Evolutionary conservation across 1,140 invertebrate genomes (phyloP), one percentile per base, ranked within the genome.

Genomic region (Notospermus geniculatus): DNA sequence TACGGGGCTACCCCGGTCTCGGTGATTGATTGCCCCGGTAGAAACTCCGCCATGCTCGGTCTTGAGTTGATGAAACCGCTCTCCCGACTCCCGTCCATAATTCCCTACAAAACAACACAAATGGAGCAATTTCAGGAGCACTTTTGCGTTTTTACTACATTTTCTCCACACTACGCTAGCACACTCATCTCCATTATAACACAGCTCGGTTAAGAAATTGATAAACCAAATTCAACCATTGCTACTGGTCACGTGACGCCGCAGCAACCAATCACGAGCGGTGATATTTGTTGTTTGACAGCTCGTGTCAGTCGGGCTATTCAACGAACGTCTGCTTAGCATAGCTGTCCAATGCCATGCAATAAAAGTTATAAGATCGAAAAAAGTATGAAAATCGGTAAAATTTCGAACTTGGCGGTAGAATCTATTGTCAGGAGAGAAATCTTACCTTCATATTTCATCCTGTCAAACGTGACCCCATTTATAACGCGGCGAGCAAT

Each of bases 1-100:
- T 68, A 79, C 71, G 77, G 71, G 63, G 77, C 77, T 71, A 55
- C 69, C 85, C 82, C 73, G 85, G 59, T 62, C 62, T 60, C 60
- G 25, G 62, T 75, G 74, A 74, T 72, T 72, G 74, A 71, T 74
- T 73, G 68, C 60, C 41, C 65, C 30, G 88, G 90, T 88, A 92
- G 91, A 80, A 94, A 93, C 79, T 95, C 92, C 15, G 92, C 91
- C 90, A 95, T 94, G 52, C 90, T 92, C 0, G 91, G 91, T 77
- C 93, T 91, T 73, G 89, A 92, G 81, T 91, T 92, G 74, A 95
- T 93, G 84, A 93, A 95, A 62, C 91, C 91, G 43, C 89, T 90
- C 74, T 93, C 91, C 62, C 87, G 85, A 81, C 82, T 70, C 81
- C 82, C 82, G 84, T 82, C 84, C 84, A 85, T 77, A 81, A 84